Evolutionary conservation across 2,797 vertebrate genomes (phyloP).

Genomic region (Antrozous pallidus): DNA sequence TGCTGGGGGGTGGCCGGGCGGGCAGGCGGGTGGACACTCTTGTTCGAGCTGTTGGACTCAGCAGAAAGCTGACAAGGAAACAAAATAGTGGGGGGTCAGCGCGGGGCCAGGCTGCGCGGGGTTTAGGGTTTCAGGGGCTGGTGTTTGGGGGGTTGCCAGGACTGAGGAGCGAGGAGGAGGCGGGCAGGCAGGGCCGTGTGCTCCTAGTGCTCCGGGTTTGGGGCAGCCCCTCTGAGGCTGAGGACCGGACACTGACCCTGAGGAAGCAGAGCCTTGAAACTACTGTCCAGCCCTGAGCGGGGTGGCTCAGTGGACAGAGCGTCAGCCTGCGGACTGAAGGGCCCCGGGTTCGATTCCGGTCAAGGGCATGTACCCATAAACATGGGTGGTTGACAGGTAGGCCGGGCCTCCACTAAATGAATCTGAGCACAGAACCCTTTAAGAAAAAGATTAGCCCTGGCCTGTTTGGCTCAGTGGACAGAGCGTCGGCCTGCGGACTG

Average conservation of each 20-base stretch:
- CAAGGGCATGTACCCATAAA: no score
- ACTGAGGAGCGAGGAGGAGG: neutral
- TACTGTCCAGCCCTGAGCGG: no score
- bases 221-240: no score
- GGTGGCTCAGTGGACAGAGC: no score
- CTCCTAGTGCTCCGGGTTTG: neutral
- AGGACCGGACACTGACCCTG: fast-evolving
- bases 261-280: neutral
- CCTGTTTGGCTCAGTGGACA: no score
- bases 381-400: neutral
- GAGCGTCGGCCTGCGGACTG: no score
- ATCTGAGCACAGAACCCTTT: neutral
- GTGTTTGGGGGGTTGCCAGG: neutral
- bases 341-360: no score
- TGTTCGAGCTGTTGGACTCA: neutral
- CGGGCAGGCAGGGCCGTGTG: fast-evolving
- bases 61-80: neutral
- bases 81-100: neutral
- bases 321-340: no score
- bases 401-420: neutral
- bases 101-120: neutral
- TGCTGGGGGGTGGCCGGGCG: no score
- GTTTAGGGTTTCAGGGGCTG: neutral
- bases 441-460: neutral
- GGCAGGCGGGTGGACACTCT: neutral